Percentiles rank a stretch among this genome's conserved stretches.
These are phyloP conservation scores for Onychorhynchus coronatus DNA, from an alignment of 2,113 vertebrate species.

Conservation along the genomic window DNA sequence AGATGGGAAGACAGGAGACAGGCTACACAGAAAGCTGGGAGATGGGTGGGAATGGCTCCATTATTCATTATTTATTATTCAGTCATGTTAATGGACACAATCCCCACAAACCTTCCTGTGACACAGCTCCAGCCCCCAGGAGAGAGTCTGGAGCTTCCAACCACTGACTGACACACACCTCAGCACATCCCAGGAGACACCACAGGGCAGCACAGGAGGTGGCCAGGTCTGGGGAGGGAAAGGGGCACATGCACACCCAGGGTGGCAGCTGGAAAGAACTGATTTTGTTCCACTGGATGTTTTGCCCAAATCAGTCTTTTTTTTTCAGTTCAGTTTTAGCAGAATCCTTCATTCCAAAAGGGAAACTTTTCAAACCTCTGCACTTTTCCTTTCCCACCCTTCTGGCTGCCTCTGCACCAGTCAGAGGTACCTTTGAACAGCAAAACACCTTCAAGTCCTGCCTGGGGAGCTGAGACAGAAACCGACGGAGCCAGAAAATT, in stretches of 20 bases:
- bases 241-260: fast-evolving
- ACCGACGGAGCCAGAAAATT: neutral
- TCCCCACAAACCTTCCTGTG: neutral
- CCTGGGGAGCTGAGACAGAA: neutral
- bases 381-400: neutral
- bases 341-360: neutral
- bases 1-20: neutral
- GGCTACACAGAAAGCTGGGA: neutral
- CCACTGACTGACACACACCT: fast-evolving
- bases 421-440: neutral
- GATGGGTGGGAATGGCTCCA: neutral
- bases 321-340: neutral
- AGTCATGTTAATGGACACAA: no score
- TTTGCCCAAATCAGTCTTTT: neutral
- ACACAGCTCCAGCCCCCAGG: neutral
- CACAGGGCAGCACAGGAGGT: fast-evolving
- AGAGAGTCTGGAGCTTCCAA: fast-evolving
- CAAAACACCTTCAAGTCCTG: neutral
- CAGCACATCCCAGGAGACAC: fast-evolving
- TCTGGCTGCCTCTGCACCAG: neutral
- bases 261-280: neutral
- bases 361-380: neutral
- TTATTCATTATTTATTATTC: fast-evolving
- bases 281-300: fast-evolving
- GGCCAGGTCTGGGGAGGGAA: no score